These are phyloP conservation scores for Tridacna gigas DNA, from an alignment of 2,888 invertebrate genomes.

Conservation along the genomic window DNA sequence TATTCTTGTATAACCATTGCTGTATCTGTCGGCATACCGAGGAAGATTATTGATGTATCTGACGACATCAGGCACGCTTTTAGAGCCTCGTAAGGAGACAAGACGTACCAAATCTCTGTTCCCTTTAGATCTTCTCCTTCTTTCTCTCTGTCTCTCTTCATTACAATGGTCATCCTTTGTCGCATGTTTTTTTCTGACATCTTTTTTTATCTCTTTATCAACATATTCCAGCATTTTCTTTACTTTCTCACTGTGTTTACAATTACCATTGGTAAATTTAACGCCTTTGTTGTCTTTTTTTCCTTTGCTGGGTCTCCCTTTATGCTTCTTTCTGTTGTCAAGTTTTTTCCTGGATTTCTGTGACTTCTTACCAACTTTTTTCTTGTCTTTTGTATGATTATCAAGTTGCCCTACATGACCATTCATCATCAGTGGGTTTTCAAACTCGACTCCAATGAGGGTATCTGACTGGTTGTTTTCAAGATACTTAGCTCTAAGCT, in stretches of 20 bases:
- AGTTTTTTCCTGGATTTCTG: not conserved
- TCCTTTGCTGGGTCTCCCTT: slow-evolving; percentile 15
- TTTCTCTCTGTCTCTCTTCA: slow-evolving; percentile 24
- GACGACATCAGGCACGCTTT: slow-evolving; percentile 61
- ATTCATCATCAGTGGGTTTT: slow-evolving; percentile 45
- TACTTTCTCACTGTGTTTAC: slow-evolving; percentile 36
- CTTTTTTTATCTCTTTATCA: slow-evolving; percentile 51
- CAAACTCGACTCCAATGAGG: slow-evolving; percentile 60
- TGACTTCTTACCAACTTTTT: slow-evolving; percentile 20
- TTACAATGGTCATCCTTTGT: slow-evolving; percentile 16
- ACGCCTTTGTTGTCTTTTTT: slow-evolving; percentile 25
- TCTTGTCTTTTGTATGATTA: slow-evolving; percentile 18
- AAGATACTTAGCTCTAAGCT: slow-evolving; percentile 52
- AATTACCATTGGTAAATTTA: slow-evolving; percentile 26
- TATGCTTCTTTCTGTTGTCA: slow-evolving; percentile 6
- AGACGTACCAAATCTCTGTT: slow-evolving; percentile 57
- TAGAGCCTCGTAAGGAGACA: slow-evolving; percentile 52
- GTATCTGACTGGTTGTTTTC: slow-evolving; percentile 55
- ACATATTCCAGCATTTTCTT: slow-evolving; percentile 45
- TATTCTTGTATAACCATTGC: slow-evolving; percentile 36
- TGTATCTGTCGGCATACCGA: slow-evolving; percentile 17
- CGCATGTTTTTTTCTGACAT: slow-evolving; percentile 33
- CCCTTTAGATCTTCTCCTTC: slow-evolving; percentile 40
- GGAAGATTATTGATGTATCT: slow-evolving; percentile 59
- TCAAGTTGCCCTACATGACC: slow-evolving; percentile 33